These are phyloP conservation scores for Tinamus guttatus DNA, from an alignment of 2,113 vertebrate species.

Conservation along the genomic window DNA sequence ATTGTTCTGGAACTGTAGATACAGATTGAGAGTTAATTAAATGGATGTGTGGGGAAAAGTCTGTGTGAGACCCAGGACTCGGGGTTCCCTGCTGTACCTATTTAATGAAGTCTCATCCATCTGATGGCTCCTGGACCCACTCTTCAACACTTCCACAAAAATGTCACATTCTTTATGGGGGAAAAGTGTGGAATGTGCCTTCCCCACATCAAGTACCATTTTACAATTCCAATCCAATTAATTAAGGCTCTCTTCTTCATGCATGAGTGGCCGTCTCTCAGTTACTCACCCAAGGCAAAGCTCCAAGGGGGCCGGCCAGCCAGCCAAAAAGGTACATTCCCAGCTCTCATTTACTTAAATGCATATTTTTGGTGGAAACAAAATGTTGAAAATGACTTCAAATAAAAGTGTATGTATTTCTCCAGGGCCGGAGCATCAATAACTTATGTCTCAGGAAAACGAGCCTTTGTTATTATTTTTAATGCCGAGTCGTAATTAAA, in stretches of 20 bases:
- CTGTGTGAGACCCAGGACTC: constrained; percentile 39
- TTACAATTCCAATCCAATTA: constrained; percentile 76
- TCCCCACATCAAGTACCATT: constrained; percentile 72
- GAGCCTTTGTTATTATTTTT: constrained; percentile 38
- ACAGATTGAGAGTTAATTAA: constrained; percentile 70
- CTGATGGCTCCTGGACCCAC: constrained; percentile 69
- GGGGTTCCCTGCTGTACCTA: constrained; percentile 68
- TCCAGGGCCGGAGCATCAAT: constrained; percentile 42
- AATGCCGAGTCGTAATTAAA: constrained; percentile 65
- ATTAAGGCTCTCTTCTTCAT: constrained; percentile 76
- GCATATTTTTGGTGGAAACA: constrained; percentile 25
- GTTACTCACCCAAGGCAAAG: constrained; percentile 64
- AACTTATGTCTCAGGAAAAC: constrained; percentile 41
- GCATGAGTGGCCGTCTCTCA: constrained; percentile 64
- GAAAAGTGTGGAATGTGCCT: constrained; percentile 67
- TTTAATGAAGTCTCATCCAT: constrained; percentile 77
- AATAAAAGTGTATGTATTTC: constrained; percentile 6
- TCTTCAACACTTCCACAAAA: constrained; percentile 74
- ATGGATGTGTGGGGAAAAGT: neutral
- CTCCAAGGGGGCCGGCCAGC: constrained; percentile 54
- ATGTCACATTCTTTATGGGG: constrained; percentile 76
- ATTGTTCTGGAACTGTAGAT: constrained; percentile 71
- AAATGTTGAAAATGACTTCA: constrained; percentile 34
- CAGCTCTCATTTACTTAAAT: constrained; percentile 42
- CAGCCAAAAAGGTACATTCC: constrained; percentile 38